A percentile compares a stretch with the other conserved stretches of the same genome.
Evolutionary conservation across 2,113 vertebrate genomes (phyloP).

Genomic region (Rostratula benghalensis): DNA sequence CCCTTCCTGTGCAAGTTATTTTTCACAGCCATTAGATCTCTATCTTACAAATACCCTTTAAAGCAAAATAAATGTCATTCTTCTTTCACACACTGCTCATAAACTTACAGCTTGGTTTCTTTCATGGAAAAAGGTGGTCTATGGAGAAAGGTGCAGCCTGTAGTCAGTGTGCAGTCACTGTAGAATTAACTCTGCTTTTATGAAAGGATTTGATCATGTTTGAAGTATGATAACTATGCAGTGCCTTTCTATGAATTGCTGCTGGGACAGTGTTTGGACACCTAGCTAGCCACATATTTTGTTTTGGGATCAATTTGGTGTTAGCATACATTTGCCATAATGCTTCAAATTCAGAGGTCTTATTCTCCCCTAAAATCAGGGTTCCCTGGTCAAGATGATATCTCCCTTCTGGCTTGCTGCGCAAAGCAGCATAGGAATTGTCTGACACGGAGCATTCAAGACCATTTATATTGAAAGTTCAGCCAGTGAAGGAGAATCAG

Average conservation of each 20-base stretch:
- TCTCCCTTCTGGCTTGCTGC: neutral
- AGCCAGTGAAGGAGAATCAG: neutral
- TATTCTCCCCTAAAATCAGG: neutral
- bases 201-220: neutral
- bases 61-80: neutral
- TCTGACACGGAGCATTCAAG: neutral
- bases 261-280: neutral
- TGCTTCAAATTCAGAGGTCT: neutral
- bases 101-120: neutral
- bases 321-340: neutral
- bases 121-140: neutral
- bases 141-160: neutral
- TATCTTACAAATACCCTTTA: neutral
- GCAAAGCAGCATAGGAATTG: neutral
- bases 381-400: neutral
- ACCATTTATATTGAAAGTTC: neutral
- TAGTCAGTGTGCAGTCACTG: neutral
- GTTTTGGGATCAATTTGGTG: neutral
- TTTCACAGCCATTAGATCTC: neutral
- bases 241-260: neutral
- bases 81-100: neutral
- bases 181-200: neutral
- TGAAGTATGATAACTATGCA: neutral
- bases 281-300: neutral
- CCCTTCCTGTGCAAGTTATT: neutral